Evolutionary conservation across 1,140 invertebrate species (phyloP), one percentile per base, ranked within the genome.

Genomic region (Heliconius himera): DNA sequence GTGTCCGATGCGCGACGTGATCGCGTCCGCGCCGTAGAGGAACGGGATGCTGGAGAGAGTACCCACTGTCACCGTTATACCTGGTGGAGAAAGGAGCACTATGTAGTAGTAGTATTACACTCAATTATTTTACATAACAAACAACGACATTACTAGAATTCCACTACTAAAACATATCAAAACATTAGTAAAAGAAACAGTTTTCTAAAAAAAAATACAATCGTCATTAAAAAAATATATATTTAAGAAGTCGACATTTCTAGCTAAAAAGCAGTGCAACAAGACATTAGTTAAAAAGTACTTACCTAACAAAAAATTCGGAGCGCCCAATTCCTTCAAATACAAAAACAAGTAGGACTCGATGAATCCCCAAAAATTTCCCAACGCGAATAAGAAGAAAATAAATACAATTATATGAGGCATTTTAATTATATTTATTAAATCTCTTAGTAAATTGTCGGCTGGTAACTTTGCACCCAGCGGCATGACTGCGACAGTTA

Each of bases 311-410:
- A 98, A 93, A 88, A 97, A 97, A 89, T 97, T 98, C 0, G 97
- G 96, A 56, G 97, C 97, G 41, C 97, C 96, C 70, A 98, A 94
- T 91, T 97, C 97, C 90, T 97, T 97, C 51, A 98, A 95, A 91
- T 98, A 98, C 80, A 98, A 95, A 89, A 98, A 98, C 1, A 98
- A 93, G 88, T 97, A 98, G 16, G 97, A 97, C 92, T 98, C 97
- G 49, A 98, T 97, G 89, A 98, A 98, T 38, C 97, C 97, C 97
- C 97, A 98, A 88, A 97, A 96, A 87, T 97, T 97, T 60, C 97
- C 97, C 29, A 98, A 90, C 22, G 96, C 95, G 87, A 97, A 97
- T 20, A 98, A 94, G 87, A 98, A 97, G 81, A 97, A 95, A 82
- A 98, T 96, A 87, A 97, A 97, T 20, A 97, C 95, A 46, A 97